A percentile compares a stretch with the other conserved stretches of the same genome.
phyloP scores from a whole-genome alignment of 2,113 vertebrate species.

The Acrocephalus arundinaceus region DNA sequence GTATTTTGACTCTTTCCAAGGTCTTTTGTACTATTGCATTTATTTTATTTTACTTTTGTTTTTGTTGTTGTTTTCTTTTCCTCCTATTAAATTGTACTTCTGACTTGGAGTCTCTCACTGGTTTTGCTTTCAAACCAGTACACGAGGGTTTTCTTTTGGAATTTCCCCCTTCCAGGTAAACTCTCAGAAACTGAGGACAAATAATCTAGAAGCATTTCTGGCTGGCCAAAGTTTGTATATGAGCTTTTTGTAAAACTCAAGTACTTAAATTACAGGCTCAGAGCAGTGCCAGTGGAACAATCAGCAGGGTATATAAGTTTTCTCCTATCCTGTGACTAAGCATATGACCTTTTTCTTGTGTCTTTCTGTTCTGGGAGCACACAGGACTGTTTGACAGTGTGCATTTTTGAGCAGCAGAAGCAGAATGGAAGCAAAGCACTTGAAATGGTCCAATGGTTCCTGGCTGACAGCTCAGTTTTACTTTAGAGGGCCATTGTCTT shows the following conservation, averaged over 20 bases:
- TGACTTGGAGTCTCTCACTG: no score
- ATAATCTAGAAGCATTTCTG: not conserved
- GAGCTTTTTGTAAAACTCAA: not conserved
- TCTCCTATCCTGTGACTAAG: not conserved
- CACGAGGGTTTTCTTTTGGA: not conserved
- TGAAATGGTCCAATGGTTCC: not conserved
- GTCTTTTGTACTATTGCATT: no score
- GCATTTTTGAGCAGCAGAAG: not conserved
- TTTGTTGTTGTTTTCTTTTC: no score
- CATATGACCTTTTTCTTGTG: not conserved
- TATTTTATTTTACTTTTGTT: no score
- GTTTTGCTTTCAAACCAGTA: no score
- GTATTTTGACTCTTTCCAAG: no score
- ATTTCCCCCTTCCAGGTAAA: rapidly evolving
- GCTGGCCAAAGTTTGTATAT: not conserved
- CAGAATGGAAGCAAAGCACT: not conserved
- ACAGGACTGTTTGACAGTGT: not conserved
- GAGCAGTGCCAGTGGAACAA: not conserved
- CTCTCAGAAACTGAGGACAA: not conserved
- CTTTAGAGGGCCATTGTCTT: not conserved
- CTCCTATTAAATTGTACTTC: no score
- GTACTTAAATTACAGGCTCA: not conserved
- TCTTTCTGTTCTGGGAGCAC: not conserved
- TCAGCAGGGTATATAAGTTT: not conserved
- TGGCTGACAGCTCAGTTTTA: not conserved